Evolutionary conservation across 2,888 invertebrate species (phyloP).

Genomic region (Nomada hirtipes): DNA sequence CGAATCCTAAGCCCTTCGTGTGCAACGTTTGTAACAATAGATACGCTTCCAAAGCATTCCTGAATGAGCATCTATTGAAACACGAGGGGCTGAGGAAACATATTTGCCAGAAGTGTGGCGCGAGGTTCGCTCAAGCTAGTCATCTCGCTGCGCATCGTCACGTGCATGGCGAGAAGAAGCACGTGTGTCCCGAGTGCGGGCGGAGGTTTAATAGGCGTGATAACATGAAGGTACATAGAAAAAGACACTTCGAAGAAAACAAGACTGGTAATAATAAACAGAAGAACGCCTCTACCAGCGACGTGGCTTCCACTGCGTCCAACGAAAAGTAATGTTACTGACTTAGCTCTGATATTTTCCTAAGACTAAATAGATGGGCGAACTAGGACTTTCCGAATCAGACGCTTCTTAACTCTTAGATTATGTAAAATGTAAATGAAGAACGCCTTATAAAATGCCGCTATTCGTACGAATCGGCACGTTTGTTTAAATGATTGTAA

Average conservation of each 20-base stretch:
- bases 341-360: slow-evolving; percentile 42
- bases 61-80: slow-evolving; percentile 82
- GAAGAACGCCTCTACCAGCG: slow-evolving; percentile 55
- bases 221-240: slow-evolving; percentile 83
- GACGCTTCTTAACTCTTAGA: slow-evolving; percentile 34
- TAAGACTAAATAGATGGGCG: slow-evolving; percentile 38
- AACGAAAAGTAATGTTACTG: slow-evolving; percentile 71
- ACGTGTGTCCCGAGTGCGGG: slow-evolving; percentile 82
- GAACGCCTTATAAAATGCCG: background rate
- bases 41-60: slow-evolving; percentile 82
- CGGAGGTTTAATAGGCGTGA: slow-evolving; percentile 82
- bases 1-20: slow-evolving; percentile 82
- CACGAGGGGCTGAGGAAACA: slow-evolving; percentile 83
- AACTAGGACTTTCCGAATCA: slow-evolving; percentile 28
- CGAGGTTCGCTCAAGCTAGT: slow-evolving; percentile 82
- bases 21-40: slow-evolving; percentile 82
- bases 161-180: slow-evolving; percentile 82
- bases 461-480: background rate
- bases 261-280: slow-evolving; percentile 62
- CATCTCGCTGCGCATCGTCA: slow-evolving; percentile 83
- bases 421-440: slow-evolving; percentile 14
- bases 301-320: slow-evolving; percentile 55
- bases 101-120: slow-evolving; percentile 81
- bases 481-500: slow-evolving; percentile 1
- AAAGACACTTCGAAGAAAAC: slow-evolving; percentile 77